A percentile compares a stretch with the other conserved stretches of the same genome.
Conservation (phyloP, 2,888 invertebrate species). For the Thymelicus acteon region DNA sequence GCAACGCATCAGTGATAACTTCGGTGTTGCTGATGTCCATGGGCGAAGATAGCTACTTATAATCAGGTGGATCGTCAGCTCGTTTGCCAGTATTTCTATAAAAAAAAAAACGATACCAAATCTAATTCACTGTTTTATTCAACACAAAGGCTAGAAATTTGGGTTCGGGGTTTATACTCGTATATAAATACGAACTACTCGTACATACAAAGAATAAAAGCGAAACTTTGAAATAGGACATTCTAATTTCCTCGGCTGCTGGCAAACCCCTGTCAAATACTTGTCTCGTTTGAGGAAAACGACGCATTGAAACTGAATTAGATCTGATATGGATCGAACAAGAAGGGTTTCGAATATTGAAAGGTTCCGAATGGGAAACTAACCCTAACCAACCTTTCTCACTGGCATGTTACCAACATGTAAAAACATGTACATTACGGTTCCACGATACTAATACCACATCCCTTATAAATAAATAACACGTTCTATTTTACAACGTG, state of each 20-base stretch:
- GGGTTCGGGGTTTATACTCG: no score
- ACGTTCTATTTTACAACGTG: no score
- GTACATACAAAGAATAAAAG: slow-evolving; percentile 15
- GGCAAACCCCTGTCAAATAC: slow-evolving; percentile 30
- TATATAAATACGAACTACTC: background rate
- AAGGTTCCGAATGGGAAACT: slow-evolving; percentile 10
- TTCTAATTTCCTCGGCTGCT: slow-evolving; percentile 25
- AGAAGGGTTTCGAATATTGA: slow-evolving; percentile 18
- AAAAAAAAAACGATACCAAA: no score
- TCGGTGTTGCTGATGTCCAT: no score
- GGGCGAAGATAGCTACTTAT: no score
- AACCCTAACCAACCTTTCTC: slow-evolving; percentile 7
- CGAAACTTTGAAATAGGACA: slow-evolving; percentile 34
- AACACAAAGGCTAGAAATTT: no score
- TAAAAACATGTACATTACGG: background rate
- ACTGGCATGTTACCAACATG: background rate
- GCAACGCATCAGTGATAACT: no score
- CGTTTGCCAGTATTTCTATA: no score
- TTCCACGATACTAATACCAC: background rate
- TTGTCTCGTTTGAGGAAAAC: slow-evolving; percentile 30
- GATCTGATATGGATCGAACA: slow-evolving; percentile 22
- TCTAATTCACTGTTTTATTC: no score
- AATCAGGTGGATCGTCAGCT: no score
- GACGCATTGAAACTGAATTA: slow-evolving; percentile 24
- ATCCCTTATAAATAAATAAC: background rate